Evolutionary conservation across 2,888 invertebrate species (phyloP).

Genomic region (Rhimphoctona megacephalus): DNA sequence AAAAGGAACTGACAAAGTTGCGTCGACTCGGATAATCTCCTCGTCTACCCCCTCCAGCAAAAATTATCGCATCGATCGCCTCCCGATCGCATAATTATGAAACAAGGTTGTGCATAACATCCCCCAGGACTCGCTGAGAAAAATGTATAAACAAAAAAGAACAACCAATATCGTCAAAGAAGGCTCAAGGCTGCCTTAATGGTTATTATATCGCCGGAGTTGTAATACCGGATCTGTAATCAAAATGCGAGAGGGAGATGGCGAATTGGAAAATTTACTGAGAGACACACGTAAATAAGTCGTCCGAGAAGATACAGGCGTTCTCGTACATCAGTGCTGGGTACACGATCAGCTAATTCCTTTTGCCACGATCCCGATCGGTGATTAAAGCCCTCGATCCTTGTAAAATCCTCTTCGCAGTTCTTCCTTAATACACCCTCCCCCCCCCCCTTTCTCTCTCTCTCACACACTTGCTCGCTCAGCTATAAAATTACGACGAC

Average conservation of each 20-base stretch:
- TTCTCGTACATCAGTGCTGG: conserved; percentile 15
- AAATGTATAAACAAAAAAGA: conserved; percentile 3
- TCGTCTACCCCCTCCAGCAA: conserved; percentile 24
- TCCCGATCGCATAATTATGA: conserved; percentile 51
- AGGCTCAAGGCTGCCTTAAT: conserved; percentile 62
- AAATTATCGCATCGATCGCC: conserved; percentile 56
- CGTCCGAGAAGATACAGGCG: conserved; percentile 37
- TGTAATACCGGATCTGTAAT: conserved; percentile 65
- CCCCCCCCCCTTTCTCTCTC: neutral
- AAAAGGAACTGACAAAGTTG: conserved; percentile 33
- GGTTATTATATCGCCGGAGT: conserved; percentile 62
- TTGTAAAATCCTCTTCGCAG: conserved; percentile 57
- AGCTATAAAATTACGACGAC: conserved; percentile 43
- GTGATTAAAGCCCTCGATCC: conserved; percentile 56
- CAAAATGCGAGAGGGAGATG: conserved; percentile 44
- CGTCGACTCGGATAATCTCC: conserved; percentile 42
- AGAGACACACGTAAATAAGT: conserved; percentile 66
- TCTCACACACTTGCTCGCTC: conserved; percentile 1
- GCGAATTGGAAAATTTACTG: conserved; percentile 61
- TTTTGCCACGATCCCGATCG: conserved; percentile 57
- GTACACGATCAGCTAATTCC: conserved; percentile 54
- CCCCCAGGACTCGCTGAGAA: conserved; percentile 14
- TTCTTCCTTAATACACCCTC: conserved; percentile 47
- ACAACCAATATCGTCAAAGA: neutral
- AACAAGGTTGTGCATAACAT: conserved; percentile 54